A percentile compares a stretch with the other conserved stretches of the same genome.
These are phyloP conservation scores for Myathropa florea DNA, from an alignment of 2,888 invertebrate genomes.

Conservation along the genomic window DNA sequence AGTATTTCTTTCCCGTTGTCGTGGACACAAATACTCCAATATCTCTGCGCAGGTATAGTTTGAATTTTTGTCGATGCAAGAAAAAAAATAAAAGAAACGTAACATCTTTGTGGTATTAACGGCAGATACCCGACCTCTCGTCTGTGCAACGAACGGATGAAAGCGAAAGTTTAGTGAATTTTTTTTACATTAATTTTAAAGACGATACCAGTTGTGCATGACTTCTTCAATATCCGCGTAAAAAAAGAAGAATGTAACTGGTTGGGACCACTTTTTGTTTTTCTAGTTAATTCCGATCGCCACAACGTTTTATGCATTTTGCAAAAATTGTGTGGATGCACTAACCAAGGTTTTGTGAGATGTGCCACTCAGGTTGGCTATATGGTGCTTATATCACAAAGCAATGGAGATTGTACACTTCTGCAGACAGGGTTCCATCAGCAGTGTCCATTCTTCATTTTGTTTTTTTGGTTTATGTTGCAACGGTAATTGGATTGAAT, in stretches of 20 bases:
- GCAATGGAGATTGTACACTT: conserved; percentile 30
- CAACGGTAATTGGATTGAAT: conserved; percentile 29
- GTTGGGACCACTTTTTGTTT: conserved; percentile 37
- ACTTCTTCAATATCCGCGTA: conserved; percentile 62
- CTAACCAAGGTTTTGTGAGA: conserved; percentile 24
- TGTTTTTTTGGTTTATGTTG: not conserved
- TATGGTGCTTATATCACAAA: conserved; percentile 34
- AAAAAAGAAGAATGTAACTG: conserved; percentile 57
- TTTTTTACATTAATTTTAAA: conserved; percentile 57
- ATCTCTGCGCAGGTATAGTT: not conserved
- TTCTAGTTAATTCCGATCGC: conserved; percentile 33
- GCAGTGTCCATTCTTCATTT: conserved; percentile 17
- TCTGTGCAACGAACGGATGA: conserved; percentile 11
- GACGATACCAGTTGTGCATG: conserved; percentile 65
- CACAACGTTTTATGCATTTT: conserved; percentile 37
- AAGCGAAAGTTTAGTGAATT: conserved; percentile 63
- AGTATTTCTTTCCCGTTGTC: not conserved
- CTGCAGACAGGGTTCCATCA: conserved; percentile 25
- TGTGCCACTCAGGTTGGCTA: conserved; percentile 6
- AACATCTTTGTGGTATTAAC: conserved; percentile 55
- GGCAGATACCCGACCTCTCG: not conserved
- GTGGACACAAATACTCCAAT: not conserved
- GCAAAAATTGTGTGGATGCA: conserved; percentile 28
- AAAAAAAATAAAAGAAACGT: conserved; percentile 23
- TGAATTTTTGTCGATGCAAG: conserved; percentile 39